phyloP scores from a whole-genome alignment of 2,888 invertebrate genomes.

The Tetanocera ferruginea region DNA sequence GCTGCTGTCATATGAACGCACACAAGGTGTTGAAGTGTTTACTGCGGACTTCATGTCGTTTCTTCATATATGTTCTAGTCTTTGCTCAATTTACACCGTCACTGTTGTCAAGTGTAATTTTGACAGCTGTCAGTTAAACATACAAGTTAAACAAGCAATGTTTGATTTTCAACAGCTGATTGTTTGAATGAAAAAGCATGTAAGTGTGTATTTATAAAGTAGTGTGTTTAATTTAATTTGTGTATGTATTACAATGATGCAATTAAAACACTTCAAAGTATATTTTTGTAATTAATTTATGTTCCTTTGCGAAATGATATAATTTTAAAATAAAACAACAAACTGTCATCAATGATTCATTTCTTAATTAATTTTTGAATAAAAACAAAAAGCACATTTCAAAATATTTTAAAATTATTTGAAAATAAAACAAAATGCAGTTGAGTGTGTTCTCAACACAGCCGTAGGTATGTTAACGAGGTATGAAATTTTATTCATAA shows the following conservation, averaged over 20 bases:
- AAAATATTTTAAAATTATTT: too few species aligned
- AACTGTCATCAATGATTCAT: too few species aligned
- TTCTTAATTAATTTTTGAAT: neutral
- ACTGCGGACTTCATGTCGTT: neutral
- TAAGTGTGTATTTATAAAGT: neutral
- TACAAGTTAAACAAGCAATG: neutral
- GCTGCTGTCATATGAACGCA: neutral
- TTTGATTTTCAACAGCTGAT: neutral
- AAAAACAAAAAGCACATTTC: neutral
- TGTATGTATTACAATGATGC: too few species aligned
- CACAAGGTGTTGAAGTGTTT: neutral
- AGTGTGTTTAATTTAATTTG: neutral
- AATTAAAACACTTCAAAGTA: too few species aligned
- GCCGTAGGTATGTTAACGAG: too few species aligned
- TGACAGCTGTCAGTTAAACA: conserved; percentile 15
- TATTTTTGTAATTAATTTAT: too few species aligned
- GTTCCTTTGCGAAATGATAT: too few species aligned
- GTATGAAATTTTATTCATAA: too few species aligned
- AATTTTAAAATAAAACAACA: too few species aligned
- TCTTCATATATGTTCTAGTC: neutral
- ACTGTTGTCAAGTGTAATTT: neutral
- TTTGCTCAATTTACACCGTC: neutral
- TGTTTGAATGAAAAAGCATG: neutral
- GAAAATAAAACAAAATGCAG: too few species aligned
- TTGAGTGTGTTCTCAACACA: too few species aligned